Evolutionary conservation across 2,888 invertebrate species (phyloP).

Genomic region (Ypsolopha sequella): DNA sequence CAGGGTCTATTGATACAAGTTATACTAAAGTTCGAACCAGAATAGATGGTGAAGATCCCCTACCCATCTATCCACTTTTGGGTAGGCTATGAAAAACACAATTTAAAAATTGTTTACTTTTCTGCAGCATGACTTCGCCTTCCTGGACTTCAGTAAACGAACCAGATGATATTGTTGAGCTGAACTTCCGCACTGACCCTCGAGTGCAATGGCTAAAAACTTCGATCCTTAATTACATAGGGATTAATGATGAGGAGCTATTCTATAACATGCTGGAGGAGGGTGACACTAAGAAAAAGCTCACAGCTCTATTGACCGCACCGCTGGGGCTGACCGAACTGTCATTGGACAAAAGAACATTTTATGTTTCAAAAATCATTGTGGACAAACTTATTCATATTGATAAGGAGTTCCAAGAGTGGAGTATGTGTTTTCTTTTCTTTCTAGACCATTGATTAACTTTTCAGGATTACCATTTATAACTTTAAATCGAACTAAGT

Average conservation of each 20-base stretch:
- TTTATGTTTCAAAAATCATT: constrained; percentile 78
- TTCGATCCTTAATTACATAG: constrained; percentile 69
- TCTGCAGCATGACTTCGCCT: no score
- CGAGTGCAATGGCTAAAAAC: constrained; percentile 80
- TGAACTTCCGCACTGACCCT: constrained; percentile 53
- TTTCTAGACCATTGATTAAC: no score
- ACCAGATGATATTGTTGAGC: constrained; percentile 4
- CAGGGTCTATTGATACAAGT: no score
- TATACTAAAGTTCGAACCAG: no score
- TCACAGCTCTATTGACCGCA: constrained; percentile 28
- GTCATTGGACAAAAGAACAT: constrained; percentile 65
- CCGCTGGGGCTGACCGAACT: constrained; percentile 40
- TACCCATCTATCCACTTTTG: no score
- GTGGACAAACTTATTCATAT: constrained; percentile 76
- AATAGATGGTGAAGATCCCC: no score
- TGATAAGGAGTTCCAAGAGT: constrained; percentile 82
- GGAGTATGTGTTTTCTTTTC: constrained; percentile 68
- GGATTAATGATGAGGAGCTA: constrained; percentile 61
- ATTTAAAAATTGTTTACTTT: no score
- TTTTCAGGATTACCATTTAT: not conserved
- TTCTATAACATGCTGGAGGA: constrained; percentile 73
- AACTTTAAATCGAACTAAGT: no score
- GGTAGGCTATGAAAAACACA: no score
- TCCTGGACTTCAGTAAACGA: no score
- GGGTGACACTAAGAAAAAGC: constrained; percentile 57